Base-by-base conservation (phyloP, 1,140 invertebrate genomes). In the Brachionus sp. region DNA sequence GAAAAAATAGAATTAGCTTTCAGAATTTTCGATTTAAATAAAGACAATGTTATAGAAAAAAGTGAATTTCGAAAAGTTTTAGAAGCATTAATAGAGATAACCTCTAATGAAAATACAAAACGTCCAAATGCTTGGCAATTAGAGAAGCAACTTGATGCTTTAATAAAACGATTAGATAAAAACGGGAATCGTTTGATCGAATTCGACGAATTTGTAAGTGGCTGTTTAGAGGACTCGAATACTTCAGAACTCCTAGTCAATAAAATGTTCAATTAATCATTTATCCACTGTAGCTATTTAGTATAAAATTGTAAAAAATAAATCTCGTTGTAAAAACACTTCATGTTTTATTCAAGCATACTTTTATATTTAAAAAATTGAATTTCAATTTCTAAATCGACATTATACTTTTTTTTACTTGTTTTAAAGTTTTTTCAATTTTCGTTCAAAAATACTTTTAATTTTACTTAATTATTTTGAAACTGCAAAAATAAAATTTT, bases 1-100 rank as follows among this genome's bases (percentile, higher is more conserved):
- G 77, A 80, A 37, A 80, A 80, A 80, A 57, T 80, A 9, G 39
- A 80, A 25, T 35, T 57, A 12, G 77, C 77, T 39, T 80, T 80
- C n/a, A 80, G 19, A 12, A 80, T 80, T 35, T 80, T 62, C 42
- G 77, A 80, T 16, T 19, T 75, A 25, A 46, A 75, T 5, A 75
- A 46, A 44, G 25, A 75, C 33, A 46, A 46, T 46, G 9, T 33
- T 7, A 75, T 75, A 25, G 70, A 75, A 13, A 75, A 25, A 46
- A 46, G 12, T 25, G 70, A 75, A 25, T 25, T 75, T 19, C 16
- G 19, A 16, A 44, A 25, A 75, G 70, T 75, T 25, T 46, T 75
- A 7, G 42, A 75, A 46, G n/a, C 70, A 9, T 46, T 75, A 5
- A 23, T 75, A 7, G 39, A 46, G 1, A 13, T 75, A 3, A 75